phyloP scores from a whole-genome alignment of 2,797 vertebrate genomes.

The Onychomys leucogaster region DNA sequence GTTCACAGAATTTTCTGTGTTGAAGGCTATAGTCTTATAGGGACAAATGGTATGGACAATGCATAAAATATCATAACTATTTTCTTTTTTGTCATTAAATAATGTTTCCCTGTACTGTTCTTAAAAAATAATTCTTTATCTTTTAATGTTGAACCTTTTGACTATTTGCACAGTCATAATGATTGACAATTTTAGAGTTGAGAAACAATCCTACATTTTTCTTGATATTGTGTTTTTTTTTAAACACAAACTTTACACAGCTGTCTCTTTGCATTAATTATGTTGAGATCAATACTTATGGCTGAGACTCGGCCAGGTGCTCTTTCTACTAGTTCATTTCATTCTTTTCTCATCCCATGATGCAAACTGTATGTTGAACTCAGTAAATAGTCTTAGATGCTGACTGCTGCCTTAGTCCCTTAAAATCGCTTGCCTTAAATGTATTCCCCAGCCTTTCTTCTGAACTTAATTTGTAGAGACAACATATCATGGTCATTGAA shows the following conservation, averaged over 20 bases:
- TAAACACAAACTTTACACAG: background rate
- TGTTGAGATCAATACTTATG: background rate
- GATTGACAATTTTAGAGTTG: background rate
- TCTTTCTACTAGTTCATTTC: background rate
- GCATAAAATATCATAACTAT: background rate
- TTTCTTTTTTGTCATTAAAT: background rate
- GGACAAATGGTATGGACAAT: constrained; percentile 9
- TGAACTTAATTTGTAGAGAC: constrained; percentile 40
- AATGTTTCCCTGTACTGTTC: background rate
- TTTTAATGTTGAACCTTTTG: background rate
- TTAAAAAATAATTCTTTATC: constrained; percentile 37
- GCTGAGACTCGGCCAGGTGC: background rate
- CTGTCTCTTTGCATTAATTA: background rate
- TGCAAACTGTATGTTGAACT: constrained; percentile 22
- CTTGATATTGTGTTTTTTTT: background rate
- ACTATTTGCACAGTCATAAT: background rate
- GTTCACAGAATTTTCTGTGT: constrained; percentile 39
- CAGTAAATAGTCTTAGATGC: background rate
- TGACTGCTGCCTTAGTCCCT: background rate
- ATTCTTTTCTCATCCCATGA: background rate
- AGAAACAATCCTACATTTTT: background rate
- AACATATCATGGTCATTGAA: background rate
- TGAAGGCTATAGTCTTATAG: background rate
- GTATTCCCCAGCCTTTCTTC: background rate
- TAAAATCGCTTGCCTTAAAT: background rate